A percentile compares a stretch with the other conserved stretches of the same genome.
phyloP scores from a whole-genome alignment of 1,140 invertebrate genomes.

The Limonius californicus region DNA sequence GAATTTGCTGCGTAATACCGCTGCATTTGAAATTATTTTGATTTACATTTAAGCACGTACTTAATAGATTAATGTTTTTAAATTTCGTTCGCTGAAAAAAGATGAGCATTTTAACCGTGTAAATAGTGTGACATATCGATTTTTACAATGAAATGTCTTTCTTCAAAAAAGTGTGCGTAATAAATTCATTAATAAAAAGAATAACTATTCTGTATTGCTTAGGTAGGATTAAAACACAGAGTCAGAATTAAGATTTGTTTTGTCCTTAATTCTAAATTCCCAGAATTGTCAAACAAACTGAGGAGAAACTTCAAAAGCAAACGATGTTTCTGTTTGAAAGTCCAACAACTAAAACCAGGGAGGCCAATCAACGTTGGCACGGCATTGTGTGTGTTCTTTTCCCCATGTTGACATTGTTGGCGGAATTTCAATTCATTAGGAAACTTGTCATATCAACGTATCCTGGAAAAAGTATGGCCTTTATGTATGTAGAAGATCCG shows the following conservation, averaged over 20 bases:
- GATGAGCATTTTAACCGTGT: neutral
- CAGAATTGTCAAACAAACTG: slow-evolving; percentile 35
- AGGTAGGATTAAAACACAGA: neutral
- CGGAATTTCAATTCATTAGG: slow-evolving; percentile 47
- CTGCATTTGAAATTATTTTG: slow-evolving; percentile 4
- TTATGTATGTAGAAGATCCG: slow-evolving; percentile 22
- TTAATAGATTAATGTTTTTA: neutral
- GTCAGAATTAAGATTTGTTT: neutral
- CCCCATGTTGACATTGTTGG: slow-evolving; percentile 45
- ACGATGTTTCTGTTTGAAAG: slow-evolving; percentile 32
- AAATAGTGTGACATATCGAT: neutral
- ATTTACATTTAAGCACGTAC: slow-evolving; percentile 8
- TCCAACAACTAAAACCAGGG: slow-evolving; percentile 25
- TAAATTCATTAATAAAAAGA: too few relatives aligned
- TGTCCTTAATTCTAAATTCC: slow-evolving; percentile 41
- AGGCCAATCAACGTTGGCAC: slow-evolving; percentile 42
- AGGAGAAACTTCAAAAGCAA: slow-evolving; percentile 44
- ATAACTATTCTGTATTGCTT: too few relatives aligned
- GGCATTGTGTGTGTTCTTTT: slow-evolving; percentile 38
- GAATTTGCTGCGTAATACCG: neutral
- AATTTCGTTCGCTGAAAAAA: neutral
- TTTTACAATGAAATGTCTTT: neutral
- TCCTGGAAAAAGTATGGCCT: neutral
- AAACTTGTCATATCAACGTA: slow-evolving; percentile 22
- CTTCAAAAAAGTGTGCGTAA: too few relatives aligned